Evolutionary conservation across 2,888 invertebrate species (phyloP).

Genomic region (Acleris cristana): DNA sequence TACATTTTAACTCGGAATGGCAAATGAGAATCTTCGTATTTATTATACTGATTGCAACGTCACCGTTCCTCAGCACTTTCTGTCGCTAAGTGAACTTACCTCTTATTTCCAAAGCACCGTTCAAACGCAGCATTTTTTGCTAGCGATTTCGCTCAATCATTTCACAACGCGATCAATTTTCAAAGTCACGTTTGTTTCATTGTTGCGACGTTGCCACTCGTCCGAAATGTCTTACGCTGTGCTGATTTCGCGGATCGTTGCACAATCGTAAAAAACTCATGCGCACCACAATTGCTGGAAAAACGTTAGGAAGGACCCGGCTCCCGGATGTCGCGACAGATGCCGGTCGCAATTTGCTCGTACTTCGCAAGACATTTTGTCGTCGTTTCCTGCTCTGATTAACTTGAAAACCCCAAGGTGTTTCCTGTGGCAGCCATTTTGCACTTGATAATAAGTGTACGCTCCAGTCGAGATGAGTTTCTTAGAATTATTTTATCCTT

Average conservation of each 20-base stretch:
- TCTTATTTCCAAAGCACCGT: conserved; percentile 11
- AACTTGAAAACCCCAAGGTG: conserved; percentile 48
- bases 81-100: background rate
- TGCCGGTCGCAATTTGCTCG: conserved; percentile 41
- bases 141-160: conserved; percentile 29
- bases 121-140: conserved; percentile 14
- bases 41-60: background rate
- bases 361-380: conserved; percentile 41
- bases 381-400: conserved; percentile 56
- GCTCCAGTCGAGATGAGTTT: conserved; percentile 1
- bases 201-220: conserved; percentile 40
- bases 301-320: conserved; percentile 50
- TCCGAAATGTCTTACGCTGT: conserved; percentile 43
- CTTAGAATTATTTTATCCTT: conserved; percentile 12
- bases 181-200: conserved; percentile 40
- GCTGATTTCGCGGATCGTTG: conserved; percentile 55
- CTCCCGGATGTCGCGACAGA: conserved; percentile 59
- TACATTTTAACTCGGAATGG: conserved; percentile 17
- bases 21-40: conserved; percentile 12
- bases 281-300: conserved; percentile 50
- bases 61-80: background rate
- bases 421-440: conserved; percentile 38
- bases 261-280: conserved; percentile 50
- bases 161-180: conserved; percentile 36
- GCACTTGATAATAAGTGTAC: conserved; percentile 24